Conservation (phyloP, 2,797 vertebrate genomes). For the Poliocrania exsul region DNA sequence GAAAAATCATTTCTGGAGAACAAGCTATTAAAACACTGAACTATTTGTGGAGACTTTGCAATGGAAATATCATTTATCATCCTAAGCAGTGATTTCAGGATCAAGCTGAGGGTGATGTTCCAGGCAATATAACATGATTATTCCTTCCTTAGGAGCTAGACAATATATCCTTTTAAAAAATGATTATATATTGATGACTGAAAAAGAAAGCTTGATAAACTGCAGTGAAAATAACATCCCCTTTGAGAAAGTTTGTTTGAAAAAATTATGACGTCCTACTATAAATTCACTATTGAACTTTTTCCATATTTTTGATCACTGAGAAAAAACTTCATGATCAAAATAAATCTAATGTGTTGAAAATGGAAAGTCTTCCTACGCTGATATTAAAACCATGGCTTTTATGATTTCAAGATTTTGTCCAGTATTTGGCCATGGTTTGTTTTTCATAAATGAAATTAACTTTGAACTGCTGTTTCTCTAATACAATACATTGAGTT, state of each 20-base stretch:
- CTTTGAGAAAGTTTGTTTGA: constrained; percentile 18
- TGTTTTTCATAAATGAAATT: constrained; percentile 4
- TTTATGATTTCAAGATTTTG: background rate
- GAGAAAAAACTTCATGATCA: background rate
- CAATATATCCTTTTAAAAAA: constrained; percentile 31
- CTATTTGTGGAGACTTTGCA: constrained; percentile 29
- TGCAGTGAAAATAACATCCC: background rate
- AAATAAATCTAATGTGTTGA: constrained; percentile 7
- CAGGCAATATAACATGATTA: constrained; percentile 37
- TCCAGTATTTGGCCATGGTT: background rate
- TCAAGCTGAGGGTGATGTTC: constrained; percentile 34
- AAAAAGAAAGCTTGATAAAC: constrained; percentile 43
- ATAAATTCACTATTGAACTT: background rate
- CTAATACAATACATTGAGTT: background rate
- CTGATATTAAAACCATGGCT: background rate
- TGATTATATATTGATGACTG: constrained; percentile 45
- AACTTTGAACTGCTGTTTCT: background rate
- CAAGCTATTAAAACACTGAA: constrained; percentile 1
- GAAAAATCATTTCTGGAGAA: background rate
- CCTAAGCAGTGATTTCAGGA: constrained; percentile 36
- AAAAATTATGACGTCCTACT: constrained; percentile 4
- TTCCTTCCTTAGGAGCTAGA: background rate
- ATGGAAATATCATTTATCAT: constrained; percentile 40
- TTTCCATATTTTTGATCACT: background rate
- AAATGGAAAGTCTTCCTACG: background rate